phyloP scores from a whole-genome alignment of 2,888 invertebrate species.

The Meiosimyza decipiens region DNA sequence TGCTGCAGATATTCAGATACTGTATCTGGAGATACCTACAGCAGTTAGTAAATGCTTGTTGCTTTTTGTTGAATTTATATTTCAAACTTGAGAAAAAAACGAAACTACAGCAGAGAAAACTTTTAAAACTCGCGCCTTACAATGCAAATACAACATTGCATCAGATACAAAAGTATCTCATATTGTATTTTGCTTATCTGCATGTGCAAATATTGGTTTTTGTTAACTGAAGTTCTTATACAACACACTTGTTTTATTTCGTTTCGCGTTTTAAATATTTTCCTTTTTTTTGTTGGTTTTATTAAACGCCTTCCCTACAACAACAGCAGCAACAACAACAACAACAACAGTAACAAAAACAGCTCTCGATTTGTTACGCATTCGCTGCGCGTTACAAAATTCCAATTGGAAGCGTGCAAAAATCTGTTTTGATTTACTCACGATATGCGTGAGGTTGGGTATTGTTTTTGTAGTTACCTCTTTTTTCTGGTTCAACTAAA shows the following conservation, averaged over 20 bases:
- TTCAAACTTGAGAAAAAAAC: too few relatives aligned
- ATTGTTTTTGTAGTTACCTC: too few relatives aligned
- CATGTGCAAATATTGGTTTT: slow-evolving; percentile 5
- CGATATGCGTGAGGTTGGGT: too few relatives aligned
- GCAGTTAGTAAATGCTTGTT: not conserved
- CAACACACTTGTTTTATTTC: too few relatives aligned
- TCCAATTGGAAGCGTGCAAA: slow-evolving; percentile 28
- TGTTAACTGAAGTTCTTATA: not conserved
- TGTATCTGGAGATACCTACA: slow-evolving; percentile 10
- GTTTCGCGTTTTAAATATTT: too few relatives aligned
- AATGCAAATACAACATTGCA: not conserved
- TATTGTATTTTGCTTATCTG: not conserved
- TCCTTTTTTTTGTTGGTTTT: too few relatives aligned
- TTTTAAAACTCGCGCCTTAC: not conserved
- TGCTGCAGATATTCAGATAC: slow-evolving; percentile 11
- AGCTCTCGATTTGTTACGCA: slow-evolving; percentile 11
- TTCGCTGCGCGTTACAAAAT: slow-evolving; percentile 7
- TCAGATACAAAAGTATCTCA: slow-evolving; percentile 19
- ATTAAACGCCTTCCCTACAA: slow-evolving; percentile 12
- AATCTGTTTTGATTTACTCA: too few relatives aligned
- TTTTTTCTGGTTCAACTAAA: too few relatives aligned
- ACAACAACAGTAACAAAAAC: slow-evolving; percentile 3
- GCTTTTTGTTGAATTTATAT: not conserved
- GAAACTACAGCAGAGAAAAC: too few relatives aligned
- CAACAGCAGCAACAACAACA: not conserved